A percentile compares a stretch with the other conserved stretches of the same genome.
Evolutionary conservation across 2,797 vertebrate species (phyloP).

Genomic region (Graptemys geographica): DNA sequence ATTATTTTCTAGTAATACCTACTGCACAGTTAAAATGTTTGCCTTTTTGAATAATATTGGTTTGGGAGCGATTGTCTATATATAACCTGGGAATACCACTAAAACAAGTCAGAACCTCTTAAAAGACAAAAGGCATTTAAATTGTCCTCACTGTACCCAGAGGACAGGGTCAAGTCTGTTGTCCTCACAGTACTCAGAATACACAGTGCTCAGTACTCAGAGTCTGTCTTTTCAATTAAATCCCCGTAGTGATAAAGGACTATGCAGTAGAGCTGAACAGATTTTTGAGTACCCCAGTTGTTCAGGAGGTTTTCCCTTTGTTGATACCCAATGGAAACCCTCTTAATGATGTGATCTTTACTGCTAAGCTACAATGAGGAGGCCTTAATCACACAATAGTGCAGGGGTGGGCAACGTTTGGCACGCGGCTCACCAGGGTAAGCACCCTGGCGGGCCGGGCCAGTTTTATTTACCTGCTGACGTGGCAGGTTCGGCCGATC

Average conservation of each 20-base stretch:
- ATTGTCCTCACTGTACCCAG: not conserved
- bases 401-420: no score
- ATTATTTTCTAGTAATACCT: not conserved
- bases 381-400: not conserved
- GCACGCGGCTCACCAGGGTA: no score
- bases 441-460: no score
- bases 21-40: not conserved
- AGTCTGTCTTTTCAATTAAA: not conserved
- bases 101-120: not conserved
- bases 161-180: not conserved
- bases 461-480: no score
- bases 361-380: not conserved
- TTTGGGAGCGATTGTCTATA: not conserved
- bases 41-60: not conserved
- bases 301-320: not conserved
- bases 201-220: not conserved
- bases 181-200: not conserved
- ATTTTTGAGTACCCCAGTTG: not conserved
- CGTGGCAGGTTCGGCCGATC: no score
- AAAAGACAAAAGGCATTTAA: not conserved
- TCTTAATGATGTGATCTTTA: not conserved
- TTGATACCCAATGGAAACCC: not conserved
- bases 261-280: not conserved
- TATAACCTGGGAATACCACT: not conserved
- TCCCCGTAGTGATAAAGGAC: not conserved